A percentile compares a stretch with the other conserved stretches of the same genome.
Conservation (phyloP, 1,140 invertebrate genomes). For the Teleogryllus occipitalis region DNA sequence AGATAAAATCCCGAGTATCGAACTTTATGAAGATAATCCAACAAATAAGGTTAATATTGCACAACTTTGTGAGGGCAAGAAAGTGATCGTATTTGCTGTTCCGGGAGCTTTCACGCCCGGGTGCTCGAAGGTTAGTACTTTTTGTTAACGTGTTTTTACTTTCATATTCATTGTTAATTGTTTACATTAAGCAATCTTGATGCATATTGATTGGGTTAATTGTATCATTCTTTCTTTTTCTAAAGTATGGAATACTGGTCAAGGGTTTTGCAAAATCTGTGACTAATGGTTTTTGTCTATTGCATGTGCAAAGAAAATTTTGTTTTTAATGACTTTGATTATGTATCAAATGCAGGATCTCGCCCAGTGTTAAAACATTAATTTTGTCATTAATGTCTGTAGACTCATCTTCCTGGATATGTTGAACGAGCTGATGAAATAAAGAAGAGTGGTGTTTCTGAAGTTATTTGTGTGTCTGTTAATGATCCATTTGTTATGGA, state of each 20-base stretch:
- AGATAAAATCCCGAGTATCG: constrained; percentile 41
- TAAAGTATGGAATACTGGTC: background rate
- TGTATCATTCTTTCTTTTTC: background rate
- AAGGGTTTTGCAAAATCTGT: background rate
- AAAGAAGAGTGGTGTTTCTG: constrained; percentile 42
- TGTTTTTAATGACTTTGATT: background rate
- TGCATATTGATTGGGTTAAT: background rate
- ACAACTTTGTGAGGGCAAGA: constrained; percentile 42
- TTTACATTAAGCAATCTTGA: background rate
- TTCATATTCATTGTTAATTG: background rate
- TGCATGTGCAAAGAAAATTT: background rate
- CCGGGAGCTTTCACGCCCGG: constrained; percentile 94
- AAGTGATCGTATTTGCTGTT: constrained; percentile 70
- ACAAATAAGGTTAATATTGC: constrained; percentile 38
- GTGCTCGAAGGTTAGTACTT: constrained; percentile 44
- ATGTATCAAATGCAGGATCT: background rate
- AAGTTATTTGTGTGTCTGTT: constrained; percentile 49
- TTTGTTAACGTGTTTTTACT: background rate
- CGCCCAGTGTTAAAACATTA: background rate
- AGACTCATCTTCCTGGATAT: constrained; percentile 23
- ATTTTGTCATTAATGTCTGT: background rate
- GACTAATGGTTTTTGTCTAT: no score
- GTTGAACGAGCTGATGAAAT: constrained; percentile 32
- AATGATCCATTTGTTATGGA: constrained; percentile 54
- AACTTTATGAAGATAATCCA: constrained; percentile 45